These are phyloP conservation scores for Lasioglossum oenotherae DNA, from an alignment of 2,888 invertebrate genomes.

Conservation along the genomic window DNA sequence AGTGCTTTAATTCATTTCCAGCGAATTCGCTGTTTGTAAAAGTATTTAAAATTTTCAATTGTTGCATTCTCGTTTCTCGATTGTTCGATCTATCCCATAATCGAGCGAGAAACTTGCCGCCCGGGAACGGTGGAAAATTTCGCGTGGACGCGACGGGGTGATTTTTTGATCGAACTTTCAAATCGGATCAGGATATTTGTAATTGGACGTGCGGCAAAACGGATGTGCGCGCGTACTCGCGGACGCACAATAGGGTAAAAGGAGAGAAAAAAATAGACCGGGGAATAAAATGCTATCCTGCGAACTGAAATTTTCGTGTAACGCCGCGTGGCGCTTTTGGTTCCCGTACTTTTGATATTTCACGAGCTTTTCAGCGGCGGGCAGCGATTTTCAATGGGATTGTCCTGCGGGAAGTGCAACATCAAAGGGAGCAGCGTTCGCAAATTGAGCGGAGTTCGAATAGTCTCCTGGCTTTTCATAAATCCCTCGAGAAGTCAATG, in stretches of 20 bases:
- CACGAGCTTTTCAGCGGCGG: constrained; percentile 34
- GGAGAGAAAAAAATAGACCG: background rate
- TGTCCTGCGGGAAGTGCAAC: constrained; percentile 51
- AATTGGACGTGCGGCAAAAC: constrained; percentile 18
- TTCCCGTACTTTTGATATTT: constrained; percentile 50
- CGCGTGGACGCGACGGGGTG: background rate
- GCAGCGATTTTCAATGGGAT: constrained; percentile 54
- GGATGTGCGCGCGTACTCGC: background rate
- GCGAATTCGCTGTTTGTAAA: background rate
- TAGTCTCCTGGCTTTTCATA: background rate
- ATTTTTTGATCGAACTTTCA: constrained; percentile 4
- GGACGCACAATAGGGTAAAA: background rate
- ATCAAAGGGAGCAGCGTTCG: constrained; percentile 47
- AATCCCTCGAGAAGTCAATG: background rate
- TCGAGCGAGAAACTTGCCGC: background rate
- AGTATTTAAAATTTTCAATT: background rate
- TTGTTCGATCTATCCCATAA: background rate
- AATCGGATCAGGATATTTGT: constrained; percentile 28
- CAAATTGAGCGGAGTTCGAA: constrained; percentile 48
- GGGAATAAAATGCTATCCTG: constrained; percentile 19
- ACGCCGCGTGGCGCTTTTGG: constrained; percentile 29
- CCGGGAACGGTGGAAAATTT: background rate
- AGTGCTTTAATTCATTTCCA: background rate
- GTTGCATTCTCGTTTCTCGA: background rate
- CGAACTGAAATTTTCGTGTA: constrained; percentile 45